phyloP scores from a whole-genome alignment of 2,888 invertebrate genomes.

The Alloplasta piceator region DNA sequence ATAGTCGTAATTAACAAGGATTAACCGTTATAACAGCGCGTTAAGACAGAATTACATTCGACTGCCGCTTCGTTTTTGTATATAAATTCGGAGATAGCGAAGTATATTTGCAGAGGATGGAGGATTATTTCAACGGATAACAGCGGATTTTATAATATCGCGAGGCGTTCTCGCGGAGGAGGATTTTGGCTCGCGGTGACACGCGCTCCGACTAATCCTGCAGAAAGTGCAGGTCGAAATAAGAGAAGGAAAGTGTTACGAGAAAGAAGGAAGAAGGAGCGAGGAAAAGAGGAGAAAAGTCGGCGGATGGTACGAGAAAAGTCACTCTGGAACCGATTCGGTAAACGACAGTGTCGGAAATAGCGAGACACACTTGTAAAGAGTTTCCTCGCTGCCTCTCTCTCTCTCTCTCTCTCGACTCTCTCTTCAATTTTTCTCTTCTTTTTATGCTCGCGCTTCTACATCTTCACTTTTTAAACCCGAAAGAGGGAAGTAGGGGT shows the following conservation, averaged over 20 bases:
- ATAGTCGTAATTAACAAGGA: neutral
- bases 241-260: slow-evolving; percentile 23
- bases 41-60: slow-evolving; percentile 13
- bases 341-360: slow-evolving; percentile 61
- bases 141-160: slow-evolving; percentile 33
- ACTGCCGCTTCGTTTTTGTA: too few relatives aligned
- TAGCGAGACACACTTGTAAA: slow-evolving; percentile 59
- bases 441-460: slow-evolving; percentile 21
- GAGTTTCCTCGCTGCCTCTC: slow-evolving; percentile 18
- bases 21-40: slow-evolving; percentile 3
- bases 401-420: slow-evolving; percentile 2
- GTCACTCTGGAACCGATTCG: slow-evolving; percentile 63
- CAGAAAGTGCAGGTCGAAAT: slow-evolving; percentile 40
- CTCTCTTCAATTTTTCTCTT: slow-evolving; percentile 21
- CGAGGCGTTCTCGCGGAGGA: neutral
- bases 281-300: slow-evolving; percentile 9
- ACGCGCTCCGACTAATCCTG: slow-evolving; percentile 50
- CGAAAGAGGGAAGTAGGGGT: neutral
- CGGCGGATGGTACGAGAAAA: slow-evolving; percentile 59
- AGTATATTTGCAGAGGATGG: too few relatives aligned
- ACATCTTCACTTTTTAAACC: slow-evolving; percentile 1
- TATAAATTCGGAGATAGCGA: too few relatives aligned
- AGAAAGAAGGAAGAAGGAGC: neutral
- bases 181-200: neutral
- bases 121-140: slow-evolving; percentile 43